Base-by-base conservation (phyloP, 2,113 vertebrate species). In the Perca flavescens region DNA sequence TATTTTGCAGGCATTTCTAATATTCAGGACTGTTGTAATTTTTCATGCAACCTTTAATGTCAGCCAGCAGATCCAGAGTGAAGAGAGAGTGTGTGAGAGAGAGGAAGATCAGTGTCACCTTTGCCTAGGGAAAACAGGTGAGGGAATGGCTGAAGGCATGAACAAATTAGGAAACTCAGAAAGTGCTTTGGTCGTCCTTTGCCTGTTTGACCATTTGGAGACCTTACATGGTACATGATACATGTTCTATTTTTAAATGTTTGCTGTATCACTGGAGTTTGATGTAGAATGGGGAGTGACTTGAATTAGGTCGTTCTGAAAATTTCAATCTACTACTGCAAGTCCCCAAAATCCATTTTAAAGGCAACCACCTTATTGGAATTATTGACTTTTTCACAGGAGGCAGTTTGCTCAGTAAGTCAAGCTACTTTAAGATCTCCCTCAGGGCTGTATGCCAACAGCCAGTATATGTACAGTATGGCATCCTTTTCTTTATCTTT, bases 21-120 rank as follows among this genome's bases (percentile, higher is more conserved):
- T 91, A 86, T 91, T 89, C 79, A 83, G 77, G 74, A 86, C 74
- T 63, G 79, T 83, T 90, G 86, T 87, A 85, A 92, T 94, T 89
- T 92, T 89, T 90, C 90, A 93, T 70, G 68, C 83, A 91, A 91
- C 89, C 89, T 92, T 93, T 91, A 70, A 86, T 89, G 90, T 90
- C 87, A 93, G 68, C 77, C 47, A 77, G 58, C n/a, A 83, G 75
- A 78, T 28, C 19, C 47, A 75, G 46, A 31, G 54, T 11, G 11
- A 11, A 49, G 56, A 74, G 46, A 79, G 52, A 74, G 46, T 75
- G 52, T 72, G 50, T 6, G 19, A 64, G 25, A 65, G 49, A 75
- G 58, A 63, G 36, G 13, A 53, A 61, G 69, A 71, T 36, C 3
- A 54, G 70, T 49, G 77, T 84, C 84, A 87, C 84, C 72, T 89